Evolutionary conservation across 2,113 vertebrate species (phyloP), one percentile per base, ranked within the genome.

Genomic region (Probosciger aterrimus): DNA sequence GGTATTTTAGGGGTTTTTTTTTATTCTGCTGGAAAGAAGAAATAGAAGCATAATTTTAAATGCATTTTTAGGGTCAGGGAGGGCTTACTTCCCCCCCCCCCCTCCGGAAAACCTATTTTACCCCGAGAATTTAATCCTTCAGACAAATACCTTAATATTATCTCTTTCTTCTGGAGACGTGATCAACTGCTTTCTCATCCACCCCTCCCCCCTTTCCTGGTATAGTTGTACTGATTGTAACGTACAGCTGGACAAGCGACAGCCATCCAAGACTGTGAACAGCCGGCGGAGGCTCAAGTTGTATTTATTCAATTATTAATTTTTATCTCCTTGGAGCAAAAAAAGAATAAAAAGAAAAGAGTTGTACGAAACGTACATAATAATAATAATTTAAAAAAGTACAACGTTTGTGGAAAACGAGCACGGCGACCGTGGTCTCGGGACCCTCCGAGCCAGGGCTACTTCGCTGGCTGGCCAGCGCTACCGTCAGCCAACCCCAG

Each of bases 171-270:
- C 86, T 82, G 68, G 88, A 94, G 88, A 95, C 33, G 49, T 70
- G 84, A 93, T 60, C 77, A 92, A 65, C 86, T 43, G 20, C 35
- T 91, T 94, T 75, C 81, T 71, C 91, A 75, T 57, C 27, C 74
- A n/a, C 39, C 22, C 8, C 39, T 18, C 8, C 8, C 25, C 10
- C n/a, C 14, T 20, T 82, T 92, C 84, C 74, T 73, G 67, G 67
- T 92, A 87, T 92, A 87, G 91, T 14, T 94, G 84, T 82, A n/a
- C 44, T 37, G 81, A 52, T 28, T 65, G 70, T 55, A 79, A 19
- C 24, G 24, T 62, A 86, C 92, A 94, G 86, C 86, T 92, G 91
- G 69, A 91, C 83, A 94, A 94, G 69, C 60, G 77, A 86, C 91
- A 78, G 92, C 83, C 31, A 35, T 63, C 64, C 81, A 88, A 91